phyloP scores from a whole-genome alignment of 1,140 invertebrate species.

The Drosophila saltans region DNA sequence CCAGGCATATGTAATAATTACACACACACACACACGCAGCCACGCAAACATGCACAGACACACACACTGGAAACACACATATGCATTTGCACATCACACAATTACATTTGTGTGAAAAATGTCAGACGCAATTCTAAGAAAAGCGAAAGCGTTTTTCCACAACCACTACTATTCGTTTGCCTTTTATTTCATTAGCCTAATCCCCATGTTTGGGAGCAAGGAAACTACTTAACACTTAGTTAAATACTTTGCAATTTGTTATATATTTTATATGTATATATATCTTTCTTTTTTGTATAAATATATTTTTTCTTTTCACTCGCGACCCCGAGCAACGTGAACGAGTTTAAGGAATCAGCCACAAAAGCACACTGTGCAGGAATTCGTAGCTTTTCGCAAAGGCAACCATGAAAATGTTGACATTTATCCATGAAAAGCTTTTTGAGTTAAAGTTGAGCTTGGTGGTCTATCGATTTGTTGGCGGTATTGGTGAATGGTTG shows the following conservation, averaged over 20 bases:
- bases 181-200: neutral
- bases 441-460: constrained; percentile 21
- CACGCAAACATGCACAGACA: constrained; percentile 30
- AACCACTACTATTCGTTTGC: neutral
- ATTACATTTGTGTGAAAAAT: constrained; percentile 58
- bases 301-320: constrained; percentile 52
- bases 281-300: constrained; percentile 43
- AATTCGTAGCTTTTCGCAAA: constrained; percentile 62
- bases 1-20: constrained; percentile 75
- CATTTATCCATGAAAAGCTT: constrained; percentile 30
- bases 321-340: constrained; percentile 70
- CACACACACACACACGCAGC: constrained; percentile 28
- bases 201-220: neutral
- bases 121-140: constrained; percentile 54
- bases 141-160: constrained; percentile 53
- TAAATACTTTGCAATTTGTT: constrained; percentile 14
- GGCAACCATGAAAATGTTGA: constrained; percentile 63
- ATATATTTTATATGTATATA: constrained; percentile 4
- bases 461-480: constrained; percentile 42
- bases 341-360: constrained; percentile 77
- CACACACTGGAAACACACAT: constrained; percentile 25
- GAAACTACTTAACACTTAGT: neutral
- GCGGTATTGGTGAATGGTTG: constrained; percentile 28
- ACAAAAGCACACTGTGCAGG: constrained; percentile 78
- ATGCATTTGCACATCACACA: constrained; percentile 6